Conservation (phyloP, 2,888 invertebrate species). For the Pseudoips prasinana region DNA sequence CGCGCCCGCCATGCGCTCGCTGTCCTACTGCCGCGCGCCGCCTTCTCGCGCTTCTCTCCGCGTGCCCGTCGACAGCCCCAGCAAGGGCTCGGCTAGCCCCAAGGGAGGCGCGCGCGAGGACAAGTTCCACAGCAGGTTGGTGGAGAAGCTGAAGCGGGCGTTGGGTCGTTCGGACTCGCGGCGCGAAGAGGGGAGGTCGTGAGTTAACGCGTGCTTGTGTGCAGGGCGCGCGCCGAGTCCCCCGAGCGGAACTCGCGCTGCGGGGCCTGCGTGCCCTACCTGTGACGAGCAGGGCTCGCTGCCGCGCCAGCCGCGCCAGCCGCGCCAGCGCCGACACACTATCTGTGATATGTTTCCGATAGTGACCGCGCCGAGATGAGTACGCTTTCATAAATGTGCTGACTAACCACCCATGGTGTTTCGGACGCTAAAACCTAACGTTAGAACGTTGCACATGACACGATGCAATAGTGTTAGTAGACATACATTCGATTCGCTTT, state of each 20-base stretch:
- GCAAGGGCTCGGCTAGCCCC: constrained; percentile 86
- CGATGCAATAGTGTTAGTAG: constrained; percentile 46
- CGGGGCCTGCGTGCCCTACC: constrained; percentile 74
- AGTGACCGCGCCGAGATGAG: constrained; percentile 63
- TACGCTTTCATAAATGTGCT: constrained; percentile 58
- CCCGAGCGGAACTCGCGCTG: constrained; percentile 70
- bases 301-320: constrained; percentile 30
- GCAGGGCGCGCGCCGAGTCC: constrained; percentile 73
- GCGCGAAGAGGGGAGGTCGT: constrained; percentile 76
- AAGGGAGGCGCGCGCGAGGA: constrained; percentile 81
- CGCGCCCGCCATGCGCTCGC: constrained; percentile 84
- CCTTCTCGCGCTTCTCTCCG: constrained; percentile 84
- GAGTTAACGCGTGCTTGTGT: constrained; percentile 79
- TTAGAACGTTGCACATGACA: constrained; percentile 37
- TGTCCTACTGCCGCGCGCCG: constrained; percentile 76
- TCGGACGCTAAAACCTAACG: constrained; percentile 40
- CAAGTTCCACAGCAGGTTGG: constrained; percentile 90
- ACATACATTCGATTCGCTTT: constrained; percentile 49
- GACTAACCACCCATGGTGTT: constrained; percentile 52
- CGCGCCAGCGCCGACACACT: constrained; percentile 57
- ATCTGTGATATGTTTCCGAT: constrained; percentile 69
- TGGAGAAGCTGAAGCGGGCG: constrained; percentile 89
- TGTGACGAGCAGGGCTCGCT: constrained; percentile 55
- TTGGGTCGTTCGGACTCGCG: constrained; percentile 82
- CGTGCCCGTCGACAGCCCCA: constrained; percentile 84